Percentiles rank a stretch among this genome's conserved stretches.
Conservation (phyloP, 2,113 vertebrate species). For the Chlamydotis undulata region DNA sequence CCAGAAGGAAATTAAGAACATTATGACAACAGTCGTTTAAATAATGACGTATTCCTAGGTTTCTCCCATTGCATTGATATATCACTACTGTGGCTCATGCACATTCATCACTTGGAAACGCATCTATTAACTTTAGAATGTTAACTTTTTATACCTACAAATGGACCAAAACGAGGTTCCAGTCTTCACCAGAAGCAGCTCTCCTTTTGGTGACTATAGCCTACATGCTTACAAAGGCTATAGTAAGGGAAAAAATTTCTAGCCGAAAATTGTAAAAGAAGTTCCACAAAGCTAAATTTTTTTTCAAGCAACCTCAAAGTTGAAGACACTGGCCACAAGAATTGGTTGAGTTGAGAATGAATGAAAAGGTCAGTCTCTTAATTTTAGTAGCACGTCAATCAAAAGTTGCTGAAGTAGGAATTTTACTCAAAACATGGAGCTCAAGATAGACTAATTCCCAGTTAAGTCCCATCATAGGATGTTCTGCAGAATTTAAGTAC, state of each 20-base stretch:
- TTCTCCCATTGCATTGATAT: not conserved
- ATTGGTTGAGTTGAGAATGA: not conserved
- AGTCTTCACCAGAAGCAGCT: not conserved
- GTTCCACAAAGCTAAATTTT: not conserved
- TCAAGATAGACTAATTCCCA: not conserved
- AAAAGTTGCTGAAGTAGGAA: not conserved
- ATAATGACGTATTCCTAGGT: not conserved
- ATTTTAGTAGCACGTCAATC: not conserved
- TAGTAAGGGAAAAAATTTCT: fast-evolving
- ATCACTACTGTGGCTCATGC: not conserved
- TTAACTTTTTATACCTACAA: not conserved
- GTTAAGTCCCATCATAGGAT: not conserved
- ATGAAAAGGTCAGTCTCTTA: not conserved
- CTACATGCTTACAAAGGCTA: not conserved
- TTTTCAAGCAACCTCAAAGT: not conserved
- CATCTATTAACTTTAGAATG: not conserved
- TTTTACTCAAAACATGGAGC: not conserved
- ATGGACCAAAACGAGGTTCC: fast-evolving
- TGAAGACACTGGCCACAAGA: not conserved
- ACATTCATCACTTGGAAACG: not conserved
- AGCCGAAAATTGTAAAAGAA: not conserved
- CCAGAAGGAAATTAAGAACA: not conserved
- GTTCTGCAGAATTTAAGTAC: not conserved
- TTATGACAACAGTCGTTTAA: not conserved
- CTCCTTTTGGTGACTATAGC: not conserved